These are phyloP conservation scores for Leptopilina syphax DNA, from an alignment of 2,888 invertebrate species.

Conservation along the genomic window DNA sequence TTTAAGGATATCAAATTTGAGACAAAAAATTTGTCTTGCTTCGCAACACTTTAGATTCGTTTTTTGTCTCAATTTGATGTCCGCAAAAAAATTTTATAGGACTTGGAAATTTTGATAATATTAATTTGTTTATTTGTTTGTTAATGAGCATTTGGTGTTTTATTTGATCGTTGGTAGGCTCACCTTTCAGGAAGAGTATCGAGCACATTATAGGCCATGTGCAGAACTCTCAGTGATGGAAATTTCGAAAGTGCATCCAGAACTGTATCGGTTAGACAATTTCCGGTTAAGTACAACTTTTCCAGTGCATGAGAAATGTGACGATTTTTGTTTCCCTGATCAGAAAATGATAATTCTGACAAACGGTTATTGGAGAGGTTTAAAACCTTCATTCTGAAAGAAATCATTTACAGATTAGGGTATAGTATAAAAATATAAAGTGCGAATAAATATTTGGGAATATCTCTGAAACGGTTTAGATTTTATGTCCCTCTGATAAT, in stretches of 20 bases:
- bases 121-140: too few species aligned
- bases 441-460: too few species aligned
- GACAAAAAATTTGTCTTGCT: too few species aligned
- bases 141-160: too few species aligned
- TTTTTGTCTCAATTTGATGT: too few species aligned
- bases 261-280: conserved; percentile 85
- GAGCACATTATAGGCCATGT: conserved; percentile 88
- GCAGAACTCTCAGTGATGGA: conserved; percentile 83
- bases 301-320: conserved; percentile 78
- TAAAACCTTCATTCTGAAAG: conserved; percentile 80
- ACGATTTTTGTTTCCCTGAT: conserved; percentile 75
- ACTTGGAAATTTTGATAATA: neutral
- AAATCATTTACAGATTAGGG: neutral
- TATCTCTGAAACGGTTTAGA: too few species aligned
- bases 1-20: too few species aligned
- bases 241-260: conserved; percentile 84
- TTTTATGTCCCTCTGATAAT: too few species aligned
- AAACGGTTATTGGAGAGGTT: conserved; percentile 90
- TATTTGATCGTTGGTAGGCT: conserved; percentile 32
- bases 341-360: conserved; percentile 82
- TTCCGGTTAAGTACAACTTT: conserved; percentile 86
- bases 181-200: conserved; percentile 84
- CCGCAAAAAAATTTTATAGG: too few species aligned
- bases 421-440: too few species aligned
- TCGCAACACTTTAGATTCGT: too few species aligned